phyloP scores from a whole-genome alignment of 2,113 vertebrate species.

The Xiphophorus couchianus region DNA sequence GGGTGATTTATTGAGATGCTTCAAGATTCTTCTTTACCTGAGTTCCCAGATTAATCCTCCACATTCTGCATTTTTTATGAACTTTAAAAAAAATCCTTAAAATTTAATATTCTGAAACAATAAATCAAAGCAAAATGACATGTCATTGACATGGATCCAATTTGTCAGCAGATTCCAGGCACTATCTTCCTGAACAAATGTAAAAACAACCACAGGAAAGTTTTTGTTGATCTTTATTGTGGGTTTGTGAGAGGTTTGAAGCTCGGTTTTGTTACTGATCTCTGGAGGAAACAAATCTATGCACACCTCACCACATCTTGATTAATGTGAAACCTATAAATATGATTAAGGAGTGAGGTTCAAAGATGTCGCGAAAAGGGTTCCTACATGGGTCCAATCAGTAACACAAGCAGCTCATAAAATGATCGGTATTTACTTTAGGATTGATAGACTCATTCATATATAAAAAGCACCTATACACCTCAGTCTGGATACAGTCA shows the following conservation, averaged over 20 bases:
- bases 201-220: neutral
- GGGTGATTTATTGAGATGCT: constrained; percentile 54
- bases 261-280: neutral
- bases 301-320: neutral
- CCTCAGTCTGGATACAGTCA: neutral
- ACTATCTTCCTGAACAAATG: neutral
- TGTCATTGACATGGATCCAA: neutral
- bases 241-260: neutral
- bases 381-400: too few species aligned
- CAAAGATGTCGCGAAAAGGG: too few species aligned
- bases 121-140: constrained; percentile 5
- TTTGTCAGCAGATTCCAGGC: constrained; percentile 11
- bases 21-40: constrained; percentile 16
- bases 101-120: neutral
- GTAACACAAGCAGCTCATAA: too few species aligned
- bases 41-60: constrained; percentile 16
- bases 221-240: neutral
- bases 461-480: too few species aligned
- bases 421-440: too few species aligned
- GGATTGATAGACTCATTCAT: neutral
- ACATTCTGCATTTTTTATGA: constrained; percentile 9
- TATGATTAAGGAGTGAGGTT: too few species aligned
- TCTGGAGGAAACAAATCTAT: neutral
- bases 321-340: neutral
- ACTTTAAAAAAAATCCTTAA: neutral